Base-by-base conservation (phyloP, 2,888 invertebrate genomes). In the Agrotis puta region DNA sequence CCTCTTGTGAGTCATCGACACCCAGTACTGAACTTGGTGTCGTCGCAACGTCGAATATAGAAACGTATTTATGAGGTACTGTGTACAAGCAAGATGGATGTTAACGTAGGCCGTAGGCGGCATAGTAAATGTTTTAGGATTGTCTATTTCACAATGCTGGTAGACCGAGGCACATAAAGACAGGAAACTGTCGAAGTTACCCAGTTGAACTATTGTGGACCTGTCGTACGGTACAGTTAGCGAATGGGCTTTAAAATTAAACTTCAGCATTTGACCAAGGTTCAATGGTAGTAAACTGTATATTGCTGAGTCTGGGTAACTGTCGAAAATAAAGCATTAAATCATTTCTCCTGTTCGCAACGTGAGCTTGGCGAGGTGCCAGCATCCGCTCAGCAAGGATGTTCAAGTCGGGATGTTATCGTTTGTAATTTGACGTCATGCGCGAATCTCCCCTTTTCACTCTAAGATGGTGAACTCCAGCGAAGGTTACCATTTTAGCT, bases 301-400 rank as follows among this genome's bases (percentile, higher is more conserved):
- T 51, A 81, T 33, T 48, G 56, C 51, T 11, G 56, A 77, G 68
- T 76, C 59, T 58, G 70, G 54, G 77, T 70, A 74, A 74, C 71
- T 82, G 74, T 78, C 77, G 62, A 80, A 84, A 85, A 85, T 86
- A 86, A 84, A 80, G 73, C 80, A 66, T 85, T 85, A 84, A 82
- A 82, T 84, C 76, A 85, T 86, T 78, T 75, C 77, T 77, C 70
- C 64, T 75, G 75, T 70, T 64, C 53, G 70, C 70, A 73, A 59
- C 65, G 73, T 82, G 59, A 70, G 64, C 24, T 82, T 85, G 86
- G 85, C 82, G 24, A 56, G 18, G 33, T 64, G 85, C 85, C 85
- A 85, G 72, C 75, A 84, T 86, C 85, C 85, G 86, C 54, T 74
- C 63, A 48, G 50, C 74, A 74, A 79, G 86, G 80, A 86, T 81